Percentiles rank a stretch among this genome's conserved stretches.
phyloP scores from a whole-genome alignment of 2,113 vertebrate species.

The Panthera uncia region DNA sequence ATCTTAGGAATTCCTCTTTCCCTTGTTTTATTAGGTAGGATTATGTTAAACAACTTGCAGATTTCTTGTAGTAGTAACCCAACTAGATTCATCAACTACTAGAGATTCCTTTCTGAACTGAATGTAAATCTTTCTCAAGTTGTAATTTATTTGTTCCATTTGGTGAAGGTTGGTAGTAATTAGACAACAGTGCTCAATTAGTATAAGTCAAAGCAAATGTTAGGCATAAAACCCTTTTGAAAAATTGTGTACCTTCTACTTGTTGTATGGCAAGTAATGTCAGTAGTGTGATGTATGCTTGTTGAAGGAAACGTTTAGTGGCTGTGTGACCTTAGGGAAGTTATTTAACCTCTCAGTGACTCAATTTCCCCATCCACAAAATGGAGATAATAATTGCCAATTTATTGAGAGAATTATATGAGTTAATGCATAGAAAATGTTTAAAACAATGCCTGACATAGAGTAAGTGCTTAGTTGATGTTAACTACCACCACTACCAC shows the following conservation, averaged over 20 bases:
- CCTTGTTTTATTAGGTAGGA: constrained; percentile 7
- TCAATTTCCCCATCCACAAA: constrained; percentile 44
- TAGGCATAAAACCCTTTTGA: neutral
- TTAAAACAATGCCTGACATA: neutral
- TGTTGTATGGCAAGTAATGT: constrained; percentile 17
- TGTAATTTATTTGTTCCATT: constrained; percentile 54
- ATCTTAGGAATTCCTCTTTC: constrained; percentile 2
- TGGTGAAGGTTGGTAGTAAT: constrained; percentile 42
- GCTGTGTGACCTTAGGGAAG: constrained; percentile 43
- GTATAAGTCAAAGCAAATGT: constrained; percentile 47
- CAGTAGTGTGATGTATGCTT: neutral
- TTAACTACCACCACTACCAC: neutral
- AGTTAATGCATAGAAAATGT: neutral
- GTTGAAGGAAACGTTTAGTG: constrained; percentile 46
- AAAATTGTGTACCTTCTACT: constrained; percentile 37
- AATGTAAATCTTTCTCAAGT: constrained; percentile 46
- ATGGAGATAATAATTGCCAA: neutral
- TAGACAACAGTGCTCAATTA: neutral
- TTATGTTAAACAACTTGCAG: constrained; percentile 37
- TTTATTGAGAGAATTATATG: constrained; percentile 38
- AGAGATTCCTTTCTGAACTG: constrained; percentile 31
- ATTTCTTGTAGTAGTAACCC: constrained; percentile 13
- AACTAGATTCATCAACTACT: neutral
- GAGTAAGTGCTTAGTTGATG: constrained; percentile 30
- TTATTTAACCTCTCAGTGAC: constrained; percentile 20